Evolutionary conservation across 2,113 vertebrate species (phyloP).

Genomic region (Stigmatopora nigra): DNA sequence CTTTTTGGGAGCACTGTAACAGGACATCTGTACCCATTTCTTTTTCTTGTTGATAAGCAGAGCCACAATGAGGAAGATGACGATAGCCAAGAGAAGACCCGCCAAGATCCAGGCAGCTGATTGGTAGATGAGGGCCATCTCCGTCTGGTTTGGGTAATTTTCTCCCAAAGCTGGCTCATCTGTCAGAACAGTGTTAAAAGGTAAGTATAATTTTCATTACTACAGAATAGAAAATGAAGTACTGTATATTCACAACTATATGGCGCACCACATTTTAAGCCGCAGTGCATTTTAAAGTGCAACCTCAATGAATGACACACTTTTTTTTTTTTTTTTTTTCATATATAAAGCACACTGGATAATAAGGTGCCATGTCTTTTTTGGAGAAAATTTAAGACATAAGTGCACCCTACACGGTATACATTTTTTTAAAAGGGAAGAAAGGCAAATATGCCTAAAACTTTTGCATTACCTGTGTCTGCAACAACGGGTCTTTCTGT

Average conservation of each 20-base stretch:
- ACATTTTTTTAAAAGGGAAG: no score
- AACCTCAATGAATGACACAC: no score
- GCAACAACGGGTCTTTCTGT: slow-evolving; percentile 46
- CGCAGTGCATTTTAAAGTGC: no score
- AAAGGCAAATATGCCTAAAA: not conserved
- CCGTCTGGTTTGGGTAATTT: slow-evolving; percentile 58
- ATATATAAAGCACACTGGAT: no score
- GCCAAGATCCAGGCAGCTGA: slow-evolving; percentile 76
- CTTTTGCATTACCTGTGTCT: slow-evolving; percentile 54
- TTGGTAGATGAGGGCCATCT: slow-evolving; percentile 73
- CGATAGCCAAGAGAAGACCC: slow-evolving; percentile 68
- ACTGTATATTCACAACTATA: no score
- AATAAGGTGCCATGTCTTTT: no score
- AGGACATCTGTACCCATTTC: slow-evolving; percentile 77
- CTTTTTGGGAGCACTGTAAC: slow-evolving; percentile 76
- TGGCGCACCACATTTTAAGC: no score
- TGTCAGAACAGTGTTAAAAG: slow-evolving; percentile 21
- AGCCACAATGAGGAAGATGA: slow-evolving; percentile 68
- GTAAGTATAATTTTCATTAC: not conserved
- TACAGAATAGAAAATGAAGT: no score
- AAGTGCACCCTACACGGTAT: no score
- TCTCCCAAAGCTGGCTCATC: slow-evolving; percentile 44
- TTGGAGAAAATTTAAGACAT: no score
- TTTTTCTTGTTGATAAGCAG: slow-evolving; percentile 73
- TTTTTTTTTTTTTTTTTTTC: no score